These are phyloP conservation scores for Scolopax rusticola DNA, from an alignment of 2,797 vertebrate genomes.

Conservation along the genomic window DNA sequence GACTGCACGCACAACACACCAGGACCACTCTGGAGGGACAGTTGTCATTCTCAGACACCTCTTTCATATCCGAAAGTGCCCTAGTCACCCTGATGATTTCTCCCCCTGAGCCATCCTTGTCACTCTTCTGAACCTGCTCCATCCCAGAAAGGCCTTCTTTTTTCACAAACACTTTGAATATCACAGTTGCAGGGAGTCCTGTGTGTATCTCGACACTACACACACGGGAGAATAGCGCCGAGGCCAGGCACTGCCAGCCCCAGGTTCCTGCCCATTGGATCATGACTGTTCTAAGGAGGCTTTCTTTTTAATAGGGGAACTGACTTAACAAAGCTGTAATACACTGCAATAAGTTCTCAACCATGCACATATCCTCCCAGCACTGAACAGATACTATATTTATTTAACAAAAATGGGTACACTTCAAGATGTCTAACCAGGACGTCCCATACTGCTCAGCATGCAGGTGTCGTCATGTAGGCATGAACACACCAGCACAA, in stretches of 20 bases:
- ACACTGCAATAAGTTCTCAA: not conserved
- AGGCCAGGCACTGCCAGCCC: not conserved
- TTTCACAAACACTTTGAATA: not conserved
- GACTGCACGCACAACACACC: fast-evolving
- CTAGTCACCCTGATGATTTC: not conserved
- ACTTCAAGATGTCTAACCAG: not conserved
- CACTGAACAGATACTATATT: not conserved
- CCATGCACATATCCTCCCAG: not conserved
- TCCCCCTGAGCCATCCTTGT: not conserved
- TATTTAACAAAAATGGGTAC: not conserved
- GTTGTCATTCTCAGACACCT: fast-evolving
- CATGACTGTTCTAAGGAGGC: not conserved
- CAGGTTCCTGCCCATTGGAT: not conserved
- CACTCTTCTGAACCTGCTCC: not conserved
- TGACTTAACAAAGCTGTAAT: not conserved
- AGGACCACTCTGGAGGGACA: not conserved
- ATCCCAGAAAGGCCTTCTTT: not conserved
- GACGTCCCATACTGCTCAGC: not conserved
- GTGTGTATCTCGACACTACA: fast-evolving
- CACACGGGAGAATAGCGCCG: fast-evolving
- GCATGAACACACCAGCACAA: not conserved
- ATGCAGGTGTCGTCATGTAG: not conserved
- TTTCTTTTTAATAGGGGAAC: not conserved
- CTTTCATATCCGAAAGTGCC: not conserved
- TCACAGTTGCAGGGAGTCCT: fast-evolving